These are phyloP conservation scores for Epizoanthus stellaris DNA, from an alignment of 92 coral and sea anemone species.

Conservation along the genomic window DNA sequence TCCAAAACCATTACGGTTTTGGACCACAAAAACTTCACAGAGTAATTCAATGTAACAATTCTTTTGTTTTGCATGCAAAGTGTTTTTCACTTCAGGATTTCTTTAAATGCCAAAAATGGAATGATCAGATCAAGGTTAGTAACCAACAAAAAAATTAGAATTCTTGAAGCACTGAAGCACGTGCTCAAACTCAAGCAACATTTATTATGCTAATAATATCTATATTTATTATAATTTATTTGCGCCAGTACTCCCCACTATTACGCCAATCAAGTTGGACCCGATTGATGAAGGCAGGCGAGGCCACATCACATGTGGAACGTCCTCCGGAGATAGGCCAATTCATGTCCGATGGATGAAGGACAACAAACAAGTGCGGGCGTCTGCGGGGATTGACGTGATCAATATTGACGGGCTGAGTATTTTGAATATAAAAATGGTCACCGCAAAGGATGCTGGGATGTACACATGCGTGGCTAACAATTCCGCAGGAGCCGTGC, in stretches of 20 bases:
- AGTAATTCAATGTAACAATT: too few relatives aligned
- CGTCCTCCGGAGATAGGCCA: conserved; percentile 43
- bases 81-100: too few relatives aligned
- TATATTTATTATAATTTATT: background rate
- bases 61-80: too few relatives aligned
- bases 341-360: conserved; percentile 72
- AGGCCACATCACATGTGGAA: conserved; percentile 48
- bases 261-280: conserved; percentile 43
- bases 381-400: conserved; percentile 43
- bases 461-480: conserved; percentile 80
- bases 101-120: too few relatives aligned
- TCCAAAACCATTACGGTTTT: too few relatives aligned
- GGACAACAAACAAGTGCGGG: conserved; percentile 56
- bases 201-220: too few relatives aligned
- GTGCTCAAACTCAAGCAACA: too few relatives aligned
- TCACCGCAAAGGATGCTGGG: conserved; percentile 79
- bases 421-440: conserved; percentile 1
- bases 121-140: too few relatives aligned
- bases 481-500: conserved; percentile 75
- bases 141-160: too few relatives aligned
- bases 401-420: conserved; percentile 14
- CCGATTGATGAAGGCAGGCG: conserved; percentile 60
- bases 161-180: background rate
- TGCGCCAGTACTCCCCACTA: conserved; percentile 56
- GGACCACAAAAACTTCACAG: too few relatives aligned